Percentiles rank a stretch among this genome's conserved stretches.
phyloP scores from a whole-genome alignment of 2,113 vertebrate genomes.

The Microtus oregoni region DNA sequence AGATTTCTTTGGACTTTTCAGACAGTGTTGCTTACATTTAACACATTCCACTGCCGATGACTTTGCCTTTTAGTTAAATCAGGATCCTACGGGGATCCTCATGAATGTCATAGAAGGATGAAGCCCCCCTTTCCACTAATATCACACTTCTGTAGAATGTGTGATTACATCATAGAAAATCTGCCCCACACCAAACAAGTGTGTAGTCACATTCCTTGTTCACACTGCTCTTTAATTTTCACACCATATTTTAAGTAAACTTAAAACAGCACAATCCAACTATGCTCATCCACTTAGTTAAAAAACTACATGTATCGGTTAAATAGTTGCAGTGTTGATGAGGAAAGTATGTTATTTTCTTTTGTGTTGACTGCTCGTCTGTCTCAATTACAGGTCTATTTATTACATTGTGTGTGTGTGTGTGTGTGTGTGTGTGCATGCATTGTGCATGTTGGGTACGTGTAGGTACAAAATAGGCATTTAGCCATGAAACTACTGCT shows the following conservation, averaged over 20 bases:
- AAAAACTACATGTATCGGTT: background rate
- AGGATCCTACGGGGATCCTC: slow-evolving; percentile 60
- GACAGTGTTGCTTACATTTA: slow-evolving; percentile 56
- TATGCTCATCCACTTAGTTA: background rate
- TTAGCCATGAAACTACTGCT: slow-evolving; percentile 16
- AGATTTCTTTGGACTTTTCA: slow-evolving; percentile 53
- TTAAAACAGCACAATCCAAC: background rate
- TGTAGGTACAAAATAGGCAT: slow-evolving; percentile 42
- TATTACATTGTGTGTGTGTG: background rate
- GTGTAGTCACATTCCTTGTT: slow-evolving; percentile 60
- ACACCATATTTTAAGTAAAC: slow-evolving; percentile 58
- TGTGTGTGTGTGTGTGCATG: background rate
- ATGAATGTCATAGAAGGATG: slow-evolving; percentile 65
- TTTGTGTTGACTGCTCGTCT: slow-evolving; percentile 45
- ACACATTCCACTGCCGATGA: slow-evolving; percentile 61
- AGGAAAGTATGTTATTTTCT: slow-evolving; percentile 45
- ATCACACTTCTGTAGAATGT: slow-evolving; percentile 72
- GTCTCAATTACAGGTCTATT: slow-evolving; percentile 38
- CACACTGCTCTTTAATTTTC: slow-evolving; percentile 58
- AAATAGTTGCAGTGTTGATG: background rate
- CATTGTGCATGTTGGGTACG: background rate
- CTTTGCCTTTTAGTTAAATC: slow-evolving; percentile 64
- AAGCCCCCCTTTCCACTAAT: slow-evolving; percentile 1
- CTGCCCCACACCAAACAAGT: slow-evolving; percentile 67
- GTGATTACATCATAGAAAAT: slow-evolving; percentile 74